Evolutionary conservation across 2,888 invertebrate species (phyloP), one percentile per base, ranked within the genome.

Genomic region (Aspidiotus rigidus): DNA sequence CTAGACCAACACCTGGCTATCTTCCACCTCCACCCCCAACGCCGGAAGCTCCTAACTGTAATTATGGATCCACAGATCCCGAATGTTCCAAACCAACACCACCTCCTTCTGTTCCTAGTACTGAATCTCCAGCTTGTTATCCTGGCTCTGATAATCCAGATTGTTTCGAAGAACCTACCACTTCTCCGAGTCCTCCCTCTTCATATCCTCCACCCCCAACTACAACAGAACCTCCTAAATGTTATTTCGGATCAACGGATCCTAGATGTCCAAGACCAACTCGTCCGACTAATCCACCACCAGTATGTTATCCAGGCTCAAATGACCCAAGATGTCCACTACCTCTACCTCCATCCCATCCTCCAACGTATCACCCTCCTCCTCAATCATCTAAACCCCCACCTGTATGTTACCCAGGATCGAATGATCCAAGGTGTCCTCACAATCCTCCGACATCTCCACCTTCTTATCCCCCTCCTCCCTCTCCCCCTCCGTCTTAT

Each of bases 51-150:
- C 72, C 74, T 71, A 73, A 72, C 2, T 78, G 78, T 54, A 77
- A 75, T 69, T 78, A 78, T 5, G 78, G 79, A 1, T 75, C 74
- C 1, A 74, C 74, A 5, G 78, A 78, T 66, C 74, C 76, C 7
- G 72, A 77, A 8, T 77, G 78, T 61, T 73, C 73, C 44, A 67
- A 62, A 62, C 69, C 70, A 15, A 39, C 61, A 0, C 69, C 72
- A 71, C 71, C 73, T 71, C 59, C 73, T 64, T 63, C 64, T 70
- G 49, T 75, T 5, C 73, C 73, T 28, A 28, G 28, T 28, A 28
- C 28, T 28, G 28, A 28, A 0, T 74, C 74, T 70, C 77, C 76
- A 10, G n/a, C 69, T 0, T 72, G 79, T 56, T 77, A 74, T 41
- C 78, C 78, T 6, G 78, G 77, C 0, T 71, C 77, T 72, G 66